phyloP scores from a whole-genome alignment of 2,888 invertebrate species.

The Maniola hyperantus region DNA sequence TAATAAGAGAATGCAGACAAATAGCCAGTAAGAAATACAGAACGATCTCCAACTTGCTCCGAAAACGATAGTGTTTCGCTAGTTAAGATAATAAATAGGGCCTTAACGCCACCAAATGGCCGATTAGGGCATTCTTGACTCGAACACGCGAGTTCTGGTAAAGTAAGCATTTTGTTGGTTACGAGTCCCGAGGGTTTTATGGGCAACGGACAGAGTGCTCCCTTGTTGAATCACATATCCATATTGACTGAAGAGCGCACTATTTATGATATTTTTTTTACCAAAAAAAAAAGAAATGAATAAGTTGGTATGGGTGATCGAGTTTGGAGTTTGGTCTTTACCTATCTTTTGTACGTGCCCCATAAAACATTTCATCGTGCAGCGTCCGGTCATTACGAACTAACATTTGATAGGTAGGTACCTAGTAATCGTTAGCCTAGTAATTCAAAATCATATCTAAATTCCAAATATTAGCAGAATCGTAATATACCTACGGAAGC shows the following conservation, averaged over 20 bases:
- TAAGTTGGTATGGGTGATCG: too few relatives aligned
- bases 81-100: slow-evolving; percentile 62
- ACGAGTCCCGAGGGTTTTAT: slow-evolving; percentile 67
- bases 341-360: too few relatives aligned
- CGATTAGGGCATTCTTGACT: slow-evolving; percentile 53
- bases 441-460: too few relatives aligned
- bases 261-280: slow-evolving; percentile 4
- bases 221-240: slow-evolving; percentile 58
- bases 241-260: slow-evolving; percentile 34
- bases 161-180: slow-evolving; percentile 71
- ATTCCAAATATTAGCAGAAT: neutral
- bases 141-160: slow-evolving; percentile 67
- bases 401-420: too few relatives aligned
- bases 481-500: too few relatives aligned
- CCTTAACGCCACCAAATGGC: slow-evolving; percentile 48
- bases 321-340: too few relatives aligned
- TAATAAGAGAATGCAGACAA: slow-evolving; percentile 46
- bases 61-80: slow-evolving; percentile 74
- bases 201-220: slow-evolving; percentile 59
- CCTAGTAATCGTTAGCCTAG: too few relatives aligned
- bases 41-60: slow-evolving; percentile 63
- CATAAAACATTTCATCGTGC: too few relatives aligned
- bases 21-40: slow-evolving; percentile 42
- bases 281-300: neutral
- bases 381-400: too few relatives aligned